A percentile compares a stretch with the other conserved stretches of the same genome.
Conservation (phyloP, 64 coral and sea anemone genomes). For the Acropora tenuis region DNA sequence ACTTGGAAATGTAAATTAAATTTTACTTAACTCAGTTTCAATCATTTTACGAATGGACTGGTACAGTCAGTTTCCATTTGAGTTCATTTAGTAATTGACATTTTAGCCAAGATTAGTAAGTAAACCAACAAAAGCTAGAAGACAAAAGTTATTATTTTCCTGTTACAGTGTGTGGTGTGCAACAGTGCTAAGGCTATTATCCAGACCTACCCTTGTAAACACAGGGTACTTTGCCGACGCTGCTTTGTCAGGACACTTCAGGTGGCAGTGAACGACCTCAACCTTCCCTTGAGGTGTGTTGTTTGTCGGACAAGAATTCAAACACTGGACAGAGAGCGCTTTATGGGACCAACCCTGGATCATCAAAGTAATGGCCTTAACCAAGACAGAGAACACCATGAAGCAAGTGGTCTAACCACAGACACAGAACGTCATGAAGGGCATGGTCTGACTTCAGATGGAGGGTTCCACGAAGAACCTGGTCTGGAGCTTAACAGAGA, state of each 20-base stretch:
- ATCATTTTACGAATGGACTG: too few relatives aligned
- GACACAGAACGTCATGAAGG: not conserved
- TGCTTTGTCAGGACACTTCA: slow-evolving; percentile 92
- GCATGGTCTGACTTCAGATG: not conserved
- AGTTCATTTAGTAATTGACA: too few relatives aligned
- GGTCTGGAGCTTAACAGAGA: too few relatives aligned
- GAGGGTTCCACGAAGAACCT: too few relatives aligned
- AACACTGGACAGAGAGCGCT: slow-evolving; percentile 82
- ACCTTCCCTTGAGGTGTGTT: slow-evolving; percentile 89
- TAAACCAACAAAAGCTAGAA: too few relatives aligned
- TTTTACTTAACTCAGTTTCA: too few relatives aligned
- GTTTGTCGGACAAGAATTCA: slow-evolving; percentile 81
- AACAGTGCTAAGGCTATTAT: slow-evolving; percentile 90
- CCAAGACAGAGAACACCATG: slow-evolving; percentile 73
- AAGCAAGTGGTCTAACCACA: not conserved
- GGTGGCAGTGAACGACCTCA: slow-evolving; percentile 87
- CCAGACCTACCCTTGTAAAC: slow-evolving; percentile 88
- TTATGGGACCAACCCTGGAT: slow-evolving; percentile 16
- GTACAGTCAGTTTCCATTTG: too few relatives aligned
- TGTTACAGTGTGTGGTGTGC: slow-evolving; percentile 86
- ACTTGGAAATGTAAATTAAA: too few relatives aligned
- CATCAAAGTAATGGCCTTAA: too few relatives aligned
- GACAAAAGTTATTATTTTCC: not conserved
- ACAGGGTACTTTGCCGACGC: slow-evolving; percentile 77
- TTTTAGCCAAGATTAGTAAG: too few relatives aligned